Percentiles rank a stretch among this genome's conserved stretches.
These are phyloP conservation scores for Aphaenogaster rudis DNA, from an alignment of 1,140 invertebrate species.

Conservation along the genomic window DNA sequence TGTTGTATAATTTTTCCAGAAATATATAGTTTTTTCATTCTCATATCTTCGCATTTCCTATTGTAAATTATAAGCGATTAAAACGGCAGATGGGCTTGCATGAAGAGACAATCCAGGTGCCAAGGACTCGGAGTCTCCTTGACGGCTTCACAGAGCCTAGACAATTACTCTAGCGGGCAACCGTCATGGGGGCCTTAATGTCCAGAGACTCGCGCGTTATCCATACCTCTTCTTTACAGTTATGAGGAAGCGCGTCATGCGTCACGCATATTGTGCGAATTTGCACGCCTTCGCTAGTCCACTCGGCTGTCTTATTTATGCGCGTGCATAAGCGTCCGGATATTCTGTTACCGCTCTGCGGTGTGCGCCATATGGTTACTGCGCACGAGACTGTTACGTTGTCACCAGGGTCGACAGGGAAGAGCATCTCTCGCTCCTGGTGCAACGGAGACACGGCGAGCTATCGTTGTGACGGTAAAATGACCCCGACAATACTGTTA, in stretches of 20 bases:
- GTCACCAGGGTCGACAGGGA: conserved; percentile 46
- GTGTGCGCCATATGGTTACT: conserved; percentile 51
- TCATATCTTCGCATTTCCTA: neutral
- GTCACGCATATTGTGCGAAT: conserved; percentile 61
- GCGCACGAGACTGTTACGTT: conserved; percentile 51
- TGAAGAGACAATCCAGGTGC: neutral
- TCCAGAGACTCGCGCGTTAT: conserved; percentile 24
- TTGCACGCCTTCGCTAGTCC: conserved; percentile 58
- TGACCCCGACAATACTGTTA: conserved; percentile 20
- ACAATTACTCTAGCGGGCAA: conserved; percentile 16
- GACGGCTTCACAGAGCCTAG: neutral
- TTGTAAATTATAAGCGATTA: conserved; percentile 14
- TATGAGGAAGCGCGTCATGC: conserved; percentile 62
- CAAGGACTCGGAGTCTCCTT: neutral
- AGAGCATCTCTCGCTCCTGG: conserved; percentile 15
- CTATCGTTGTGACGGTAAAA: conserved; percentile 40
- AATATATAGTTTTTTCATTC: conserved; percentile 12
- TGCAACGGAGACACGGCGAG: neutral
- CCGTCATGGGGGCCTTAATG: conserved; percentile 16
- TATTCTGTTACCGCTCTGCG: conserved; percentile 53
- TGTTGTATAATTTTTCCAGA: neutral
- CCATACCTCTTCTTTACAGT: conserved; percentile 60
- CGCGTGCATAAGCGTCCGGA: conserved; percentile 51
- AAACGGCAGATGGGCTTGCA: neutral
- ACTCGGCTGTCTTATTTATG: conserved; percentile 63